Evolutionary conservation across 1,140 invertebrate genomes (phyloP).

Genomic region (Homalodisca vitripennis): DNA sequence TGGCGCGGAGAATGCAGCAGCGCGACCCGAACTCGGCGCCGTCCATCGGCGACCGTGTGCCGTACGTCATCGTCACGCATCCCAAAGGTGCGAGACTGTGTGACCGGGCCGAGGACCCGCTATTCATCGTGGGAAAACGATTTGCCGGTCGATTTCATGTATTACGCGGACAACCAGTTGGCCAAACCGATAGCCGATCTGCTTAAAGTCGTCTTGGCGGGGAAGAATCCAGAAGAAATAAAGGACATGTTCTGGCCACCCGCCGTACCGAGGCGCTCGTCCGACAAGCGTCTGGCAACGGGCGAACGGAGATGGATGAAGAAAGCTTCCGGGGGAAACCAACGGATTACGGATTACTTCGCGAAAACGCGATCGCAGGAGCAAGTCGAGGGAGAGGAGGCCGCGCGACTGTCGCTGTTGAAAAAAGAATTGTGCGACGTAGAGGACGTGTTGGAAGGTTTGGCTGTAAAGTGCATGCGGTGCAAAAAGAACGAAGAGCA

Average conservation of each 20-base stretch:
- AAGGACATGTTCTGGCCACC: not conserved
- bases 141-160: not conserved
- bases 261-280: not conserved
- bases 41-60: not conserved
- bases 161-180: constrained; percentile 10
- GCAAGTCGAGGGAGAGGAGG: not conserved
- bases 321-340: not conserved
- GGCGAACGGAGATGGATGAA: not conserved
- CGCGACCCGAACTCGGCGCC: not conserved
- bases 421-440: not conserved
- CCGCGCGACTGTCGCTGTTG: not conserved
- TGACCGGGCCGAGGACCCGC: constrained; percentile 2
- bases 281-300: not conserved
- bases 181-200: not conserved
- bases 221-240: not conserved
- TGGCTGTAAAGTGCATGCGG: not conserved
- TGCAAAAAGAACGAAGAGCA: not conserved
- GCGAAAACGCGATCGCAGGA: not conserved
- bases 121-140: not conserved
- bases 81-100: not conserved
- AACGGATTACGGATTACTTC: not conserved
- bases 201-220: not conserved
- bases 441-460: not conserved
- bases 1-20: not conserved
- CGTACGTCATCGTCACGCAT: not conserved